Percentiles rank a stretch among this genome's conserved stretches.
phyloP scores from a whole-genome alignment of 1,140 invertebrate species.

The Triops cancriformis region DNA sequence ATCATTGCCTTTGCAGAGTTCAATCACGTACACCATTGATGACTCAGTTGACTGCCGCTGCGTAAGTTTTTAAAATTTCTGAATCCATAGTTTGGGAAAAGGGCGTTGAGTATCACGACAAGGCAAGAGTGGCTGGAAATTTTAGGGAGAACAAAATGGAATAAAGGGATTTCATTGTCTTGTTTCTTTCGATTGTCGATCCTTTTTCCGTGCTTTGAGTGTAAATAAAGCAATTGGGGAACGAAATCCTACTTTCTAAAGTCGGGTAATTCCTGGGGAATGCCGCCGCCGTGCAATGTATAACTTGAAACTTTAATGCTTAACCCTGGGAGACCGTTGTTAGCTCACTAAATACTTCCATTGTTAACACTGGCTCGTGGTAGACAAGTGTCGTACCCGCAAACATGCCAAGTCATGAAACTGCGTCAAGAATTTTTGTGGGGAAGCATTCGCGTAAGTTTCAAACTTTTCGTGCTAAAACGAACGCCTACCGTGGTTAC shows the following conservation, averaged over 20 bases:
- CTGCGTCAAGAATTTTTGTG: background rate
- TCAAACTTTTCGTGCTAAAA: background rate
- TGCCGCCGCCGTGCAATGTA: background rate
- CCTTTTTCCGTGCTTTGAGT: background rate
- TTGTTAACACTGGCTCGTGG: slow-evolving; percentile 3
- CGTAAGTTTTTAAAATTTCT: background rate
- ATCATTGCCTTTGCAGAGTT: background rate
- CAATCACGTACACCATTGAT: background rate
- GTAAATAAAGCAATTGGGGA: background rate
- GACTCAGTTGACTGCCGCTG: background rate
- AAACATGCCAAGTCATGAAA: background rate
- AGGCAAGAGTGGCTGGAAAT: background rate
- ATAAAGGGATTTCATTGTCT: background rate
- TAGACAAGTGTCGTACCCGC: background rate
- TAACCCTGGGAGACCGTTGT: background rate
- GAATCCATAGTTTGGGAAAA: background rate
- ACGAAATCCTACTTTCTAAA: slow-evolving; percentile 1
- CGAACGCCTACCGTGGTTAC: background rate
- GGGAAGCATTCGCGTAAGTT: background rate
- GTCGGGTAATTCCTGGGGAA: slow-evolving; percentile 12
- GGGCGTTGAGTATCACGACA: background rate
- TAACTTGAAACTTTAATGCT: background rate
- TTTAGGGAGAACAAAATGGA: background rate
- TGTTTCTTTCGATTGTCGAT: background rate
- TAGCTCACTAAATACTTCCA: background rate